A percentile compares a stretch with the other conserved stretches of the same genome.
phyloP scores from a whole-genome alignment of 2,888 invertebrate species.

The Drosophila ochracea region DNA sequence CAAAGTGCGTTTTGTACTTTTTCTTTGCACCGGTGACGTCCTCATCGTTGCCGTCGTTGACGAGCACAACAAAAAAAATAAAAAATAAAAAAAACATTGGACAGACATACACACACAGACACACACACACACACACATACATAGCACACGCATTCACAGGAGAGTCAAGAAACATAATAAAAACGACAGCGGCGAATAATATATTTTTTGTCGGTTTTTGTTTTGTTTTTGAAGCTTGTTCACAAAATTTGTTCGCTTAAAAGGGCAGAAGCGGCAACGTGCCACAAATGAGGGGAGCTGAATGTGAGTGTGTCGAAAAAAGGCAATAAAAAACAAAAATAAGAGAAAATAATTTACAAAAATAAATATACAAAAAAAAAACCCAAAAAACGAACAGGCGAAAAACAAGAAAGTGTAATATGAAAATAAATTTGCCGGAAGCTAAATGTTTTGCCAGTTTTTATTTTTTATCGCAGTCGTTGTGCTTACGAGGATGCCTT shows the following conservation, averaged over 20 bases:
- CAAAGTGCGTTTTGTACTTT: constrained; percentile 72
- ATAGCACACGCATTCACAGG: constrained; percentile 30
- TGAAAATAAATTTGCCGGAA: constrained; percentile 76
- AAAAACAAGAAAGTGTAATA: constrained; percentile 64
- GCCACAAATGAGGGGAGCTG: background rate
- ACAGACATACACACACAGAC: constrained; percentile 3
- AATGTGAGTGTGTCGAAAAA: constrained; percentile 45
- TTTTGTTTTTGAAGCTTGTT: constrained; percentile 42
- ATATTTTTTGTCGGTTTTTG: constrained; percentile 18
- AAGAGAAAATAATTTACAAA: constrained; percentile 11
- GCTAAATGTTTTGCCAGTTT: constrained; percentile 70
- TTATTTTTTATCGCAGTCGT: constrained; percentile 6
- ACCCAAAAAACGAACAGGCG: constrained; percentile 3
- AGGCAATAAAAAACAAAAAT: constrained; percentile 16
- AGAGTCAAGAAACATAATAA: constrained; percentile 67
- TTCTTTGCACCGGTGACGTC: constrained; percentile 41
- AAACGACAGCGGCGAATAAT: constrained; percentile 66
- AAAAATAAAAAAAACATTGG: constrained; percentile 7
- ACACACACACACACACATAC: constrained; percentile 6
- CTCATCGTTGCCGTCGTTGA: constrained; percentile 35
- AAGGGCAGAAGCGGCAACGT: constrained; percentile 42
- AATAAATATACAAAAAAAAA: constrained; percentile 17
- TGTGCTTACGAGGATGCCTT: constrained; percentile 17
- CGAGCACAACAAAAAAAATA: constrained; percentile 24
- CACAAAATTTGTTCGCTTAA: constrained; percentile 60